Evolutionary conservation across 2,113 vertebrate species (phyloP).

Genomic region (Empidonax alnorum): DNA sequence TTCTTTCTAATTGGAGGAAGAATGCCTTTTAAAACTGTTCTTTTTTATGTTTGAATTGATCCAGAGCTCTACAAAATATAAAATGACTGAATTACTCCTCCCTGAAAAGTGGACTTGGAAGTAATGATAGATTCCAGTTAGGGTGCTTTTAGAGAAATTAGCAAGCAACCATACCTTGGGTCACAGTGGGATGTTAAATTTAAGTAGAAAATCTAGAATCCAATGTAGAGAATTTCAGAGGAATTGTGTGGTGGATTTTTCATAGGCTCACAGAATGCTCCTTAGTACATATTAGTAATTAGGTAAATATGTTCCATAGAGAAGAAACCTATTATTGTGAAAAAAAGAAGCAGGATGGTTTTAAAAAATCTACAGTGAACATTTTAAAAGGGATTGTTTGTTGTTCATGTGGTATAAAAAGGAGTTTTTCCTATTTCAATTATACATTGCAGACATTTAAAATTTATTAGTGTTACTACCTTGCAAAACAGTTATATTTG

Average conservation of each 20-base stretch:
- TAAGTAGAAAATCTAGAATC: background rate
- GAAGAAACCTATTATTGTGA: background rate
- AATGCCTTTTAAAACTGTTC: background rate
- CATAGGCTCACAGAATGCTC: background rate
- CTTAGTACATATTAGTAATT: background rate
- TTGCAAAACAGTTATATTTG: background rate
- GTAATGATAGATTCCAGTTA: conserved; percentile 22
- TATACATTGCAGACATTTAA: background rate
- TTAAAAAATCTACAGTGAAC: background rate
- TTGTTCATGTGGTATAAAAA: background rate
- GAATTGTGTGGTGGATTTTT: conserved; percentile 5
- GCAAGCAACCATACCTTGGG: background rate
- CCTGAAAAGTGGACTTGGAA: conserved; percentile 7
- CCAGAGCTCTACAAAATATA: background rate
- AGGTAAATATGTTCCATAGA: background rate
- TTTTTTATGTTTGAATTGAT: conserved; percentile 22
- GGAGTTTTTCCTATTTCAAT: background rate
- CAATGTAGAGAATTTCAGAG: background rate
- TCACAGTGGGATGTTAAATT: conserved; percentile 16
- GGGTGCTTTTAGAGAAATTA: background rate
- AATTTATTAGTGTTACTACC: background rate
- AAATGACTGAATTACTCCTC: conserved; percentile 38
- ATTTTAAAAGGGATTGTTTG: background rate
- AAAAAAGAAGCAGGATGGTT: background rate
- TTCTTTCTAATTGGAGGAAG: background rate